Evolutionary conservation across 2,797 vertebrate genomes (phyloP).

Genomic region (Lacerta viridis): DNA sequence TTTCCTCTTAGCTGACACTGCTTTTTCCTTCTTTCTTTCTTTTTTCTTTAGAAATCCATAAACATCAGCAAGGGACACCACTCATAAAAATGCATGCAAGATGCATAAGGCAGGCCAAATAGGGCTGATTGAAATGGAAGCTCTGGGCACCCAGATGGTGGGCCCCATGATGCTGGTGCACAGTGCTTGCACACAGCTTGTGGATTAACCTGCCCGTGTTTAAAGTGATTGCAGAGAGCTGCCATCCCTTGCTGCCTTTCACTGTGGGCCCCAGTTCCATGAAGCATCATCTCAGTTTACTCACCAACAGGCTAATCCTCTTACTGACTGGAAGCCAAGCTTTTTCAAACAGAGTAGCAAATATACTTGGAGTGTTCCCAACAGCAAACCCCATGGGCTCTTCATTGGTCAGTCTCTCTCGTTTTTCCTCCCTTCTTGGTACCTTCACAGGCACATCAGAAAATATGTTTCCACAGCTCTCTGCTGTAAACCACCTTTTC

Average conservation of each 20-base stretch:
- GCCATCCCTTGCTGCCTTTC: not conserved
- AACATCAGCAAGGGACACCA: not conserved
- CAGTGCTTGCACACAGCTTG: not conserved
- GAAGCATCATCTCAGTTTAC: conserved; percentile 21
- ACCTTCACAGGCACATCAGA: not conserved
- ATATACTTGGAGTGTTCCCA: conserved; percentile 20
- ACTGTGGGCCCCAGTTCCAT: conserved; percentile 2
- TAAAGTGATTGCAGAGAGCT: not conserved
- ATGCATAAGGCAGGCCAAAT: not conserved
- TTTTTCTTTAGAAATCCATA: not conserved
- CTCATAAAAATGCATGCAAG: not conserved
- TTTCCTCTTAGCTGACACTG: not conserved
- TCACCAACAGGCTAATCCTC: conserved; percentile 28
- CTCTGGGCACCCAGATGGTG: not conserved
- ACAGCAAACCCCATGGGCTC: not conserved
- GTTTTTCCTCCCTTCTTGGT: not conserved
- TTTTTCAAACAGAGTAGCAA: conserved; percentile 13
- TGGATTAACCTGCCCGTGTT: not conserved
- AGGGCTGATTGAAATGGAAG: not conserved
- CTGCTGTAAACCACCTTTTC: not conserved
- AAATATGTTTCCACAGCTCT: not conserved
- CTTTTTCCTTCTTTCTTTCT: not conserved
- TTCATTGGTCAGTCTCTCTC: not conserved
- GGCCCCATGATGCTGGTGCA: not conserved
- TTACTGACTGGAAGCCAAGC: conserved; percentile 8